Evolutionary conservation across 92 coral and sea anemone genomes (phyloP), one percentile per base, ranked within the genome.

Genomic region (Palythoa grandis): DNA sequence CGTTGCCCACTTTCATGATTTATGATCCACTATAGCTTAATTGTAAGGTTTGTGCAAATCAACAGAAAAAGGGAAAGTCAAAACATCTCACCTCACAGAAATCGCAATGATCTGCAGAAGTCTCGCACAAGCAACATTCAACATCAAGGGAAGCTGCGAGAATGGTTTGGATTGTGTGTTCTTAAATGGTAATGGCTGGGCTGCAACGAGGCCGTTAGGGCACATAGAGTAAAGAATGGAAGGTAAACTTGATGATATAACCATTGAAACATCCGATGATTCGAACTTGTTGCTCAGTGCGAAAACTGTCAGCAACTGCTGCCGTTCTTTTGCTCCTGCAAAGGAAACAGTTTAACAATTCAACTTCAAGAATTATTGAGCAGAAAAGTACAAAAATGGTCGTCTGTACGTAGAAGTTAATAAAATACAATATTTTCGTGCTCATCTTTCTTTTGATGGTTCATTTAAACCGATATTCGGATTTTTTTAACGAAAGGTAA

Each of bases 321-420:
- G 98, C 13, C 98, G 94, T 5, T 94, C 93, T 56, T 78, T 88
- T 58, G 98, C 98, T 86, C 98, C 98, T 94, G 84, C 20, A 85
- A 56, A 74, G 3, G 47, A 37, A 69, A 37, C 25, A 20, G 50
- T 43, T 1, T 43, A 43, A 43, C 50, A 43, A 8, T 43, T 43
- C 7, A 43, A 4, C 9, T 43, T 8, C 0, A 43, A 43, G 9
- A 43, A 29, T 29, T 29, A 29, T 8, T 43, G 50, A 4, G 9
- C 50, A 43, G 50, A 43, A 43, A 43, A 43, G 50, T 43, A 5
- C 7, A 43, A 1, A 43, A 43, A 43, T 5, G 50, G 50, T 43
- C 50, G 9, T 8, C 50, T 43, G 6, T 43, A 43, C 6, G 6
- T 43, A 4, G 9, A 43, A 8, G 7, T 3, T 5, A 43, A 43